Percentiles rank a stretch among this genome's conserved stretches.
phyloP scores from a whole-genome alignment of 2,888 invertebrate species.

The Uropetala carovei region DNA sequence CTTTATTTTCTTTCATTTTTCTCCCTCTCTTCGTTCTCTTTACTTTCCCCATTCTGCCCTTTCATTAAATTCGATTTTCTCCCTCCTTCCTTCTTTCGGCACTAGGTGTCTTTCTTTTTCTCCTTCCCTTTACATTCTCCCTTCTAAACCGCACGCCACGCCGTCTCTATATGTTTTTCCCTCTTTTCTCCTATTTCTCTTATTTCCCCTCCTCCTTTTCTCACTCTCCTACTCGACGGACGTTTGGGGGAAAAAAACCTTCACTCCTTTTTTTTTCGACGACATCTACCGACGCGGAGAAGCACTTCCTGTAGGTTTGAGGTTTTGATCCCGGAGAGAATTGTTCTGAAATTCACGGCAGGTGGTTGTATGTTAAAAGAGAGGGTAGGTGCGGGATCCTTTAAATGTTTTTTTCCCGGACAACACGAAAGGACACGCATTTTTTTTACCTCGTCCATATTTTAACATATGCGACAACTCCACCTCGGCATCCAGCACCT shows the following conservation, averaged over 20 bases:
- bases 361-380: neutral
- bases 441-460: too few relatives aligned
- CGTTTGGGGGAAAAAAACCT: neutral
- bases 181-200: neutral
- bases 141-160: too few relatives aligned
- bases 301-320: constrained; percentile 5
- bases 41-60: neutral
- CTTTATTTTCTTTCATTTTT: neutral
- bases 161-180: neutral
- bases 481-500: too few relatives aligned
- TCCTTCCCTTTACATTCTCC: neutral
- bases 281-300: neutral
- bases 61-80: neutral
- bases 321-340: constrained; percentile 14
- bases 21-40: too few relatives aligned
- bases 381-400: neutral
- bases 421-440: neutral
- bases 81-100: neutral
- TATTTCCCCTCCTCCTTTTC: neutral
- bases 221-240: neutral
- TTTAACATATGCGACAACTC: too few relatives aligned
- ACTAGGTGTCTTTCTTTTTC: neutral
- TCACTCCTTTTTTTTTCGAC: neutral
- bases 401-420: neutral
- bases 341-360: neutral